Conservation (phyloP, 2,888 invertebrate genomes). For the Cosmia pyralina region DNA sequence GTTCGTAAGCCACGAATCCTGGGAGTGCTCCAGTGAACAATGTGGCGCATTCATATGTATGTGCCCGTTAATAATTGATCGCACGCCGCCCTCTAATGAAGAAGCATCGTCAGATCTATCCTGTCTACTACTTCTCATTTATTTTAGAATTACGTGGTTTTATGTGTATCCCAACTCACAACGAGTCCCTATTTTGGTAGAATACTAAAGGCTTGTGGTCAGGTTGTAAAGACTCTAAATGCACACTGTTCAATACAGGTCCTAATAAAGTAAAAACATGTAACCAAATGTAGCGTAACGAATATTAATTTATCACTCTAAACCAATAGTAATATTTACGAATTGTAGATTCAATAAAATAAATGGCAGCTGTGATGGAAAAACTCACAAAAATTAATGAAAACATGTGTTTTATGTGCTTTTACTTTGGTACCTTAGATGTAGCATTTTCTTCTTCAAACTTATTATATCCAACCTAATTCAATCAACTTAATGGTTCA, state of each 20-base stretch:
- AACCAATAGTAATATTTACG: neutral
- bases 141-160: constrained; percentile 18
- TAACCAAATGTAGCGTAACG: neutral
- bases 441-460: neutral
- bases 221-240: neutral
- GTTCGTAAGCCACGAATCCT: constrained; percentile 4
- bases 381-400: neutral
- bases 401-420: neutral
- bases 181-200: neutral
- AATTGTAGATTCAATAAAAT: neutral
- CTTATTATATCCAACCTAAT: neutral
- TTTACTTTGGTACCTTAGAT: neutral
- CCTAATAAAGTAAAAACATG: neutral
- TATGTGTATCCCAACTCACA: neutral
- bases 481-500: constrained; percentile 4
- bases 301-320: neutral
- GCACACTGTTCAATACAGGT: neutral
- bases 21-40: constrained; percentile 15
- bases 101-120: constrained; percentile 46
- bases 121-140: constrained; percentile 31
- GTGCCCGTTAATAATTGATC: constrained; percentile 59
- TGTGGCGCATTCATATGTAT: constrained; percentile 52
- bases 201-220: neutral
- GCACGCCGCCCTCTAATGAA: constrained; percentile 48
- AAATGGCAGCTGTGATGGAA: too few relatives aligned